Evolutionary conservation across 2,888 invertebrate genomes (phyloP), one percentile per base, ranked within the genome.

Genomic region (Trimorus sp.): DNA sequence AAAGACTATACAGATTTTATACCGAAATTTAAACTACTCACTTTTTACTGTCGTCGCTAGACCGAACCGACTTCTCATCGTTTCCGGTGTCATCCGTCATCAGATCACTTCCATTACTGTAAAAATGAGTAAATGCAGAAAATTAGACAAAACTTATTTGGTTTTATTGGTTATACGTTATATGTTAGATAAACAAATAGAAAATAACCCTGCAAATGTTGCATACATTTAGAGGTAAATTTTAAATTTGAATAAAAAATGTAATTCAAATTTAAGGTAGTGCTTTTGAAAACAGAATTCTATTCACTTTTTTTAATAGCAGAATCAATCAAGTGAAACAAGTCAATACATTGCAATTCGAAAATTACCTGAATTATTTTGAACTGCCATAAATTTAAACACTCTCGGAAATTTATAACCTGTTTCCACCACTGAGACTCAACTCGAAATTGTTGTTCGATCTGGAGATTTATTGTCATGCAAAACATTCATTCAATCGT

Each of bases 11-110:
- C 26, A 4, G 4, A 26, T 26, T 26, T 26, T 1, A 26, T 26
- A 26, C 4, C 26, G 26, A 26, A 26, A 3, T 26, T 26, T 26
- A 26, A 6, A 45, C 12, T 45, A 92, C 94, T 93, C 92, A 95
- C 95, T 95, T 95, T 90, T 95, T 95, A 87, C 93, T 94, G 86
- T 94, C 95, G 88, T 95, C 94, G 51, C 93, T 93, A 9, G 95
- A 95, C 87, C 95, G 94, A 5, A 93, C 92, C 5, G 95, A 95
- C 89, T 94, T 95, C 8, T 93, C 89, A 85, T 96, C 96, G 76
- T 96, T 96, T 0, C 93, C 93, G n/a, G 93, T 93, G 76, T 96
- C 96, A 14, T 79, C 76, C 7, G 79, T 83, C 79, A 77, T 80
- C 49, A 69, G 91, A 66, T 94, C 92, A 88, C 93, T 94, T 70